Conservation (phyloP, 2,113 vertebrate genomes). For the Marmota monax region DNA sequence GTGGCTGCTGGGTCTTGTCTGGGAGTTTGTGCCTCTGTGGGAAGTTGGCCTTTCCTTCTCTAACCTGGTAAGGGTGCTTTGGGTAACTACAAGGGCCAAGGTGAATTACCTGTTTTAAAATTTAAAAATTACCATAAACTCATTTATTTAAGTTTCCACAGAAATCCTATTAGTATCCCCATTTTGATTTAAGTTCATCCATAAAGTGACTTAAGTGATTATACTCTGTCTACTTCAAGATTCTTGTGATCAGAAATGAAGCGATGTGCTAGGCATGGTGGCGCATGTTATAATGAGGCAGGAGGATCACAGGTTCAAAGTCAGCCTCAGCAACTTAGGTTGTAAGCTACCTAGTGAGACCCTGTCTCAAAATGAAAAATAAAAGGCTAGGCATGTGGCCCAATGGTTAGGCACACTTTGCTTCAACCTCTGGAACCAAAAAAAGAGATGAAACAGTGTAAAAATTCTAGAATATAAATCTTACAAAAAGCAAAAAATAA, state of each 20-base stretch:
- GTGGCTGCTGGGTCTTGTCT: background rate
- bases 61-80: background rate
- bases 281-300: too few species aligned
- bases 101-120: constrained; percentile 5
- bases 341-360: too few species aligned
- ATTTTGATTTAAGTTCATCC: constrained; percentile 29
- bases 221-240: background rate
- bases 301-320: too few species aligned
- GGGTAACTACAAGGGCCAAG: background rate
- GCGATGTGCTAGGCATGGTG: background rate
- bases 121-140: background rate
- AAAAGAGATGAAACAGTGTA: background rate
- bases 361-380: too few species aligned
- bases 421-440: too few species aligned
- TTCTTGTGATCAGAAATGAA: constrained; percentile 52
- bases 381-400: too few species aligned
- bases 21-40: background rate
- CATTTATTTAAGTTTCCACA: constrained; percentile 5
- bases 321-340: too few species aligned
- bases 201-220: background rate
- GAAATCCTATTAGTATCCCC: background rate
- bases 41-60: background rate
- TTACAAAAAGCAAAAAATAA: constrained; percentile 65
- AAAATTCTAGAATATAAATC: background rate
- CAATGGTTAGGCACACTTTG: too few species aligned